Base-by-base conservation (phyloP, 53 echinoderm and acorn worm genomes). In the Patiria pectinifera region DNA sequence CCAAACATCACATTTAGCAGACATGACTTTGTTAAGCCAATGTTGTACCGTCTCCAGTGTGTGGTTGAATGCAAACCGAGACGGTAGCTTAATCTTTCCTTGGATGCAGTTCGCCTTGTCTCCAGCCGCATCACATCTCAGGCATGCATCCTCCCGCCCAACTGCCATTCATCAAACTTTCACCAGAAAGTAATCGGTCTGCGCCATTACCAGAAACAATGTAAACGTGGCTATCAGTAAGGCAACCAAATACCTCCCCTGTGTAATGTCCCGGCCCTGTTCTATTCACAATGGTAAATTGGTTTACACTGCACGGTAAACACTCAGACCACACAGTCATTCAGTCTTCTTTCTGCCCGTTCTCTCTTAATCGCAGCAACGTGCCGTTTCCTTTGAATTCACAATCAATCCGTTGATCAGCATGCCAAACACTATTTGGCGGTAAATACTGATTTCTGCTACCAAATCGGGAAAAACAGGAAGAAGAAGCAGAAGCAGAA, bases 81-180 rank as follows among this genome's bases (percentile, higher is more conserved):
- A 16, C 70, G 4, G 70, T 70, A 70, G 70, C 21, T 70, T 70
- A 14, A 70, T 70, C 19, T 70, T 70, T 70, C 14, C 18, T 70
- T 13, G 21, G 21, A 70, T 70, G 45, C 77, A 77, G 43, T 35
- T 14, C 0, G 77, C 7, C 26, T 26, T 77, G 35, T 35, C 26
- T 14, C 77, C 43, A 3, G 6, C 16, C 21, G 1, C 21, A 8
- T 77, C 77, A 25, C 44, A 18, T 77, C 77, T 14, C 45, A 11
- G 43, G 11, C 9, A 35, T 72, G 45, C 11, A 11, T 77, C 26
- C 15, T 74, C 74, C 74, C 2, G 4, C 19, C 24, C 74, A 74
- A 18, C 74, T 24, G 22, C 24, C 80, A 79, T 79, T 79, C 10
- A 79, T 79, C 80, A 79, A 79, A 79, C 80, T 2, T 79, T 79